Evolutionary conservation across 2,888 invertebrate genomes (phyloP).

Genomic region (Phaonia tiefii): DNA sequence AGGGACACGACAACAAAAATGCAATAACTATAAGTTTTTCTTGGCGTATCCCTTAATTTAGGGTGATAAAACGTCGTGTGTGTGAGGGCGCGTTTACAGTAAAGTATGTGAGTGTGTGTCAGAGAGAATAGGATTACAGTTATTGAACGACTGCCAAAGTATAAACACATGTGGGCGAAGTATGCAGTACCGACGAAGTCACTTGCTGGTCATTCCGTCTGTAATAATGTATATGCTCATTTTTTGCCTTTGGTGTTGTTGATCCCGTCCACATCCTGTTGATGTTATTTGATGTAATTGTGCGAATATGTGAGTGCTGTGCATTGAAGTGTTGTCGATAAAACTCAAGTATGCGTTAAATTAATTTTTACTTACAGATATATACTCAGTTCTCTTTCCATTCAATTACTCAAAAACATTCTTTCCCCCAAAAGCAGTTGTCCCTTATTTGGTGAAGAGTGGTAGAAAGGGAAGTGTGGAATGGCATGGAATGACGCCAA

Average conservation of each 20-base stretch:
- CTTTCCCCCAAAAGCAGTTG: neutral
- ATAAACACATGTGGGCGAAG: slow-evolving; percentile 13
- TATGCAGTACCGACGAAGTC: slow-evolving; percentile 17
- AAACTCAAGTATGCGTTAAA: slow-evolving; percentile 63
- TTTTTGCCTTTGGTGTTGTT: slow-evolving; percentile 34
- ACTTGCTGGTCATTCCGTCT: slow-evolving; percentile 43
- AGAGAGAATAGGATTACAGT: slow-evolving; percentile 13
- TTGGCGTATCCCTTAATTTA: slow-evolving; percentile 18
- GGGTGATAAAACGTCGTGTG: neutral
- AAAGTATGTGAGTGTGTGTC: neutral
- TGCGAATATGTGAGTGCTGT: neutral
- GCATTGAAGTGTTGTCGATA: slow-evolving; percentile 52
- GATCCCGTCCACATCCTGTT: neutral
- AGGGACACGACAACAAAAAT: neutral
- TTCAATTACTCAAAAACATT: neutral
- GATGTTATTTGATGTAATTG: neutral
- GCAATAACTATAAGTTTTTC: neutral
- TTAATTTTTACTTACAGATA: slow-evolving; percentile 46
- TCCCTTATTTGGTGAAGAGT: neutral
- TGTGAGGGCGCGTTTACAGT: neutral
- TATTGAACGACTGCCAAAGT: slow-evolving; percentile 23
- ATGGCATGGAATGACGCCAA: neutral
- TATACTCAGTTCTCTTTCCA: neutral
- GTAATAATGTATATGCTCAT: slow-evolving; percentile 37
- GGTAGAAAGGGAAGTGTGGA: neutral